Evolutionary conservation across 2,797 vertebrate genomes (phyloP).

Genomic region (Helostoma temminkii): DNA sequence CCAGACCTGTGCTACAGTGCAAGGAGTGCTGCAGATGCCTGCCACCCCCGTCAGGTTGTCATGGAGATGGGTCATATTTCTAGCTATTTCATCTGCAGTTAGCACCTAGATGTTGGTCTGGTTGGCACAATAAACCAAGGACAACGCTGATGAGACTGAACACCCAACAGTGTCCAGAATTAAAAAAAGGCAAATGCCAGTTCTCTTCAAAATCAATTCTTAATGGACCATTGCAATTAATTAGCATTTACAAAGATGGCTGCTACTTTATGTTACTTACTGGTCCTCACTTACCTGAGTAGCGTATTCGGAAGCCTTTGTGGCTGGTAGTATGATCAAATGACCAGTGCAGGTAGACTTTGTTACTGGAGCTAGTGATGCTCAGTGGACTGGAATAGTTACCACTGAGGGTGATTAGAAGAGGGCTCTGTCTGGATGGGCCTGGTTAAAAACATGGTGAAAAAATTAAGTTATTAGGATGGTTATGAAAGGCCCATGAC

Average conservation of each 20-base stretch:
- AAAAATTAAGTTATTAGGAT: background rate
- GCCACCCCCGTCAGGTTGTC: conserved; percentile 60
- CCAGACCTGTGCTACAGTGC: conserved; percentile 32
- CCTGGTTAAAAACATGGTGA: conserved; percentile 78
- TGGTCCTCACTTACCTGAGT: conserved; percentile 87
- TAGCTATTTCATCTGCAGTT: conserved; percentile 41
- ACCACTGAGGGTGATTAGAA: conserved; percentile 94
- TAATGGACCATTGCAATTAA: conserved; percentile 1
- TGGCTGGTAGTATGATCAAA: conserved; percentile 96
- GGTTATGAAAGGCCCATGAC: background rate
- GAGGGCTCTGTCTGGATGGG: conserved; percentile 92
- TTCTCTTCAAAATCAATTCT: background rate
- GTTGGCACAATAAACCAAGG: conserved; percentile 41
- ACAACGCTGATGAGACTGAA: conserved; percentile 17
- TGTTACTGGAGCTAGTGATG: conserved; percentile 93
- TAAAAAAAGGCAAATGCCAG: conserved; percentile 21
- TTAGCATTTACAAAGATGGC: background rate
- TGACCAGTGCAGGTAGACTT: conserved; percentile 96
- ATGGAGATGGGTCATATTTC: conserved; percentile 69
- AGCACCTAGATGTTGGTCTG: conserved; percentile 40
- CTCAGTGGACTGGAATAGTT: conserved; percentile 95
- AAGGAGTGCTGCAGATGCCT: conserved; percentile 51
- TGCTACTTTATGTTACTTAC: background rate
- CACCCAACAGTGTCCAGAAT: conserved; percentile 8
- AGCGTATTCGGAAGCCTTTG: conserved; percentile 97